phyloP scores from a whole-genome alignment of 2,797 vertebrate species.

The Salarias fasciatus region DNA sequence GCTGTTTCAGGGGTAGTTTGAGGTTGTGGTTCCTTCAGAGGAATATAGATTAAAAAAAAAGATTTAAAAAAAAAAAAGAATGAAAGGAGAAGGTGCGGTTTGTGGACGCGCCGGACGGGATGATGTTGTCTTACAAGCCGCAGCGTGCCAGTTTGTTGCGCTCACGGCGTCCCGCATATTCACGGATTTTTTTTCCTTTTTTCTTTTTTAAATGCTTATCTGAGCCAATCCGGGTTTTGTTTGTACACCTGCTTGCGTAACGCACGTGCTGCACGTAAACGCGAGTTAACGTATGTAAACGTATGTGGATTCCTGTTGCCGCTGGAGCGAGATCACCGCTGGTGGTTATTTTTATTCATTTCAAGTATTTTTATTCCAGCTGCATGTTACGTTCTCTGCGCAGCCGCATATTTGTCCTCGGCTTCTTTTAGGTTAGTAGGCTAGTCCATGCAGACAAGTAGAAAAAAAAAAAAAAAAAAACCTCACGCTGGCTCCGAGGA shows the following conservation, averaged over 20 bases:
- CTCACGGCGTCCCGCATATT: background rate
- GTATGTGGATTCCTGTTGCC: background rate
- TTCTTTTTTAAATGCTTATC: background rate
- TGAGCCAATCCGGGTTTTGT: background rate
- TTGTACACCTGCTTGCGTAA: slow-evolving; percentile 15
- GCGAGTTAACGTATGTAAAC: slow-evolving; percentile 2
- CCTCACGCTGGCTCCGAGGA: slow-evolving; percentile 59
- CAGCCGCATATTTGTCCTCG: slow-evolving; percentile 5
- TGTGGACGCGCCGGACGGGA: background rate
- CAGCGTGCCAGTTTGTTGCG: slow-evolving; percentile 14
- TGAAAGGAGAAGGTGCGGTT: slow-evolving; percentile 25
- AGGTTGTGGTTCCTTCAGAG: slow-evolving; percentile 41
- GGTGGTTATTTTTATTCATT: background rate
- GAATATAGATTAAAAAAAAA: background rate
- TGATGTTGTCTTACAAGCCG: no score
- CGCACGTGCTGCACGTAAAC: slow-evolving; percentile 1
- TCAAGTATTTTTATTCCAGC: background rate
- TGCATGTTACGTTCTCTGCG: background rate
- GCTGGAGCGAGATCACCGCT: no score
- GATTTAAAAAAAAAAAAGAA: slow-evolving; percentile 6
- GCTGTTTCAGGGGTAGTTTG: background rate
- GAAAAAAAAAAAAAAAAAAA: slow-evolving; percentile 41
- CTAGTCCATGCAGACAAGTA: slow-evolving; percentile 54
- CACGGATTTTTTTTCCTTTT: background rate
- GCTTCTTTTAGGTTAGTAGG: slow-evolving; percentile 67